Conservation (phyloP, 64 coral and sea anemone species). For the Porites lutea region DNA sequence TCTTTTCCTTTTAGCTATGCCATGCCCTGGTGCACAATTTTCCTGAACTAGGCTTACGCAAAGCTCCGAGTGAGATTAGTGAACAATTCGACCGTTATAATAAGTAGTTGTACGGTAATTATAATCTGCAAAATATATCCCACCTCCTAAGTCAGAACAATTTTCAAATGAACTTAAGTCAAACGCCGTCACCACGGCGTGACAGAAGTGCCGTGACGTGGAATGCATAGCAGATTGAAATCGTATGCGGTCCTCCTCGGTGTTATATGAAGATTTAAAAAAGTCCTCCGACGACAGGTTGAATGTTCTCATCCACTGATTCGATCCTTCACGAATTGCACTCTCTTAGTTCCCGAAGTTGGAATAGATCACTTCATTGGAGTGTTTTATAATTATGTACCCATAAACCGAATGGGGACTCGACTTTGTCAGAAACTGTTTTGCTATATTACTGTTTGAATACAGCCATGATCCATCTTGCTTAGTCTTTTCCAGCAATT, state of each 20-base stretch:
- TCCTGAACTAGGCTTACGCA: too few species aligned
- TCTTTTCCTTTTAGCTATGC: too few species aligned
- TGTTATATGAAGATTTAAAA: slow-evolving; percentile 11
- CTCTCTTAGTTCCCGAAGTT: slow-evolving; percentile 39
- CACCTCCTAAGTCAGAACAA: slow-evolving; percentile 82
- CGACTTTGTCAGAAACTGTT: background rate
- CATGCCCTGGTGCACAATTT: too few species aligned
- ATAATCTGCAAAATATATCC: background rate
- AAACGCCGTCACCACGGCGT: slow-evolving; percentile 49
- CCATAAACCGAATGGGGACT: slow-evolving; percentile 28
- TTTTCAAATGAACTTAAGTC: slow-evolving; percentile 20
- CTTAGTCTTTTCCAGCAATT: slow-evolving; percentile 51
- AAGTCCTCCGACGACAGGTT: slow-evolving; percentile 11
- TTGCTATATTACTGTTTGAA: slow-evolving; percentile 24
- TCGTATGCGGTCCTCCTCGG: background rate
- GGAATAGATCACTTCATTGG: slow-evolving; percentile 3
- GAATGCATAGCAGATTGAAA: slow-evolving; percentile 37
- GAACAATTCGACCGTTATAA: too few species aligned
- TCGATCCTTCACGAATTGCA: slow-evolving; percentile 53
- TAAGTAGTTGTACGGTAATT: too few species aligned
- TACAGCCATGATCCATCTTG: slow-evolving; percentile 8
- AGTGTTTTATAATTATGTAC: slow-evolving; percentile 6
- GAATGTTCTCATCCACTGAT: slow-evolving; percentile 75
- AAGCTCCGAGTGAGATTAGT: too few species aligned
- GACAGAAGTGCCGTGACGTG: slow-evolving; percentile 11